Conservation (phyloP, 1,140 invertebrate species). For the Lordiphosa clarofinis region DNA sequence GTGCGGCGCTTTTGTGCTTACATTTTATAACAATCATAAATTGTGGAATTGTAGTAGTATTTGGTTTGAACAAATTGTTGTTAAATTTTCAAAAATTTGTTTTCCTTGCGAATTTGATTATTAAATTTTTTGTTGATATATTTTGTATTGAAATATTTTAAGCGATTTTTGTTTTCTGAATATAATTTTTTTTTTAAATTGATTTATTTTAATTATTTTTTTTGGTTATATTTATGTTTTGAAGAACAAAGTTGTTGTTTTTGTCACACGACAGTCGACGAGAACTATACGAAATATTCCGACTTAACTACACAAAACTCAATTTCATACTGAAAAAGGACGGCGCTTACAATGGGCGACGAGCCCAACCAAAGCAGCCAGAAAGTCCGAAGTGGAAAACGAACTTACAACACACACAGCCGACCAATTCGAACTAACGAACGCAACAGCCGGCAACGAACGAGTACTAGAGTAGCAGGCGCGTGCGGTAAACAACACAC, state of each 20-base stretch:
- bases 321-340: slow-evolving; percentile 79
- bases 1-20: too few species aligned
- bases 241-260: slow-evolving; percentile 52
- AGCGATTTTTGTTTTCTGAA: slow-evolving; percentile 41
- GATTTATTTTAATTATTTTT: slow-evolving; percentile 35
- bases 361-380: slow-evolving; percentile 40
- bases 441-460: slow-evolving; percentile 69
- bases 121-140: slow-evolving; percentile 52
- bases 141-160: slow-evolving; percentile 29
- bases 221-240: slow-evolving; percentile 56
- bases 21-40: slow-evolving; percentile 10
- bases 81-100: slow-evolving; percentile 17
- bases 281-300: slow-evolving; percentile 79
- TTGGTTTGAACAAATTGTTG: slow-evolving; percentile 7
- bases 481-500: slow-evolving; percentile 62
- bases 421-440: slow-evolving; percentile 69
- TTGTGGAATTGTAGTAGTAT: slow-evolving; percentile 16
- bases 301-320: slow-evolving; percentile 80
- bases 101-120: slow-evolving; percentile 64
- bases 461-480: slow-evolving; percentile 34
- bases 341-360: slow-evolving; percentile 64
- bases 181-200: slow-evolving; percentile 40
- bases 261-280: slow-evolving; percentile 75
- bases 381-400: slow-evolving; percentile 35
- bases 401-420: slow-evolving; percentile 54